Conservation (phyloP, 2,797 vertebrate species). For the Rhinatrema bivittatum region DNA sequence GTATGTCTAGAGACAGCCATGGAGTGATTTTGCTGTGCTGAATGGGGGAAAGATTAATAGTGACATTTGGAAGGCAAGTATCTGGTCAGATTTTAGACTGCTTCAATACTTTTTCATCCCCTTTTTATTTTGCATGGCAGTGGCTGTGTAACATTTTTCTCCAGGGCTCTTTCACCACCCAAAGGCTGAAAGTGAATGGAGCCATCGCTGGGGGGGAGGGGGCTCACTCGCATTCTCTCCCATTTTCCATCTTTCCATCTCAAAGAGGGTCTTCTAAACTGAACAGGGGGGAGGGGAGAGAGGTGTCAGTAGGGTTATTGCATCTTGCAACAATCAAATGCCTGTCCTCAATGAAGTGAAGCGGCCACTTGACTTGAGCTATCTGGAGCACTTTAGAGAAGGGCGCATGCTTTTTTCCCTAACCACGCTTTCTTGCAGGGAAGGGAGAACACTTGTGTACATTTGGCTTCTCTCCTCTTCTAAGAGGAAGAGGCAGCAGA, state of each 20-base stretch:
- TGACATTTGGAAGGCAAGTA: conserved; percentile 86
- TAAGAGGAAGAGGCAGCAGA: too few species aligned
- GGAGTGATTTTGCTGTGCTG: conserved; percentile 95
- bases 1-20: conserved; percentile 89
- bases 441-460: conserved; percentile 14
- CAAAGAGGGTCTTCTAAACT: conserved; percentile 29
- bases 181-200: conserved; percentile 35
- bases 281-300: conserved; percentile 25
- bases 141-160: conserved; percentile 48
- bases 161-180: conserved; percentile 42
- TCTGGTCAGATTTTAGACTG: conserved; percentile 52
- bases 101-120: too few species aligned
- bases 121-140: conserved; percentile 60
- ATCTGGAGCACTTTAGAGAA: conserved; percentile 24
- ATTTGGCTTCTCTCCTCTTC: too few species aligned
- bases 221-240: conserved; percentile 28
- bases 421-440: conserved; percentile 41
- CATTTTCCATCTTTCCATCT: conserved; percentile 32
- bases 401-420: conserved; percentile 49
- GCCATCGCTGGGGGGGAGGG: conserved; percentile 29
- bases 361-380: too few species aligned
- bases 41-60: conserved; percentile 98
- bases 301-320: too few species aligned
- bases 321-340: conserved; percentile 19
- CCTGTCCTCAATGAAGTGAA: conserved; percentile 37